Evolutionary conservation across 2,113 vertebrate genomes (phyloP), one percentile per base, ranked within the genome.

Genomic region (Podiceps cristatus): DNA sequence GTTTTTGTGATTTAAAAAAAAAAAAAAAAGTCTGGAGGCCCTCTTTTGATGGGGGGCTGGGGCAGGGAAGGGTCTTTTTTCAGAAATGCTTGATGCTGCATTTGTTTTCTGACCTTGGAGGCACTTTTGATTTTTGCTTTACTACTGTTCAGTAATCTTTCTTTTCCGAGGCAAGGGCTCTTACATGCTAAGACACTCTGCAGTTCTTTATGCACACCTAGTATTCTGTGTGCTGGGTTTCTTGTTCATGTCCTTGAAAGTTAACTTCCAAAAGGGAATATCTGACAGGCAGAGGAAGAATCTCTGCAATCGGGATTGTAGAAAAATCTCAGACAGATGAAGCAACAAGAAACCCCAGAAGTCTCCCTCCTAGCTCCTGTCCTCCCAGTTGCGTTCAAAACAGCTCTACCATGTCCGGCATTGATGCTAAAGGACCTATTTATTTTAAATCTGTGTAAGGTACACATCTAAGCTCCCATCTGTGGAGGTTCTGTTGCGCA

Each of bases 171-270:
- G 58, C 42, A 58, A 33, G 59, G 42, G 16, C 64, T 24, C 62
- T 37, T 27, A 23, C 0, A 6, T 0, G 2, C 58, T 10, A 37
- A 60, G 58, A 64, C 35, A 3, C 42, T 56, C 4, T 28, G 31
- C 29, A 18, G 29, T 12, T 56, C n/a, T 63, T 84, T 42, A 49
- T 49, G 47, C 31, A 84, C 66, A 31, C 4, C 10, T 19, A 2
- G 18, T 13, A 23, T 84, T 31, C 24, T 19, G 40, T 11, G 37
- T n/a, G 27, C 50, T 82, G 56, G 37, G 37, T 27, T 47, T 77
- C 35, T 19, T 13, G 6, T 25, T 71, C 7, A 13, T 47, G 59
- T 72, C 64, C 37, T 53, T 69, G 20, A 47, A 40, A 45, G 0
- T 1, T 40, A 53, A 31, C 29, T 55, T 55, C 75, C 47, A 35